A percentile compares a stretch with the other conserved stretches of the same genome.
Evolutionary conservation across 2,797 vertebrate species (phyloP).

Genomic region (Crypturellus tataupa): DNA sequence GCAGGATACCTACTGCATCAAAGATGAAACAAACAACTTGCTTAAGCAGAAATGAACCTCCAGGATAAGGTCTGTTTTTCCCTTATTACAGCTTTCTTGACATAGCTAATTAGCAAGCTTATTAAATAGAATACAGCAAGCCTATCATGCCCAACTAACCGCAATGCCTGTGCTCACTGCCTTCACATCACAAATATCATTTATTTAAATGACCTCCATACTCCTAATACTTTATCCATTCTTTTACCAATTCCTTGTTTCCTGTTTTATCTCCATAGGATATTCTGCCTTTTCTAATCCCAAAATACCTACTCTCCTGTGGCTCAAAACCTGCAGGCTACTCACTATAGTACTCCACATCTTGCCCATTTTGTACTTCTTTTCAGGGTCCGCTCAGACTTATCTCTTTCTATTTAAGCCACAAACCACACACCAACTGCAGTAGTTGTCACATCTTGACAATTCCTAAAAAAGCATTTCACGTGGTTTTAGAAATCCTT

Average conservation of each 20-base stretch:
- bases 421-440: not conserved
- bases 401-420: not conserved
- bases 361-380: not conserved
- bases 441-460: not conserved
- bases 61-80: not conserved
- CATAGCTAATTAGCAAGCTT: not conserved
- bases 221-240: not conserved
- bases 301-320: not conserved
- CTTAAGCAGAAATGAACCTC: not conserved
- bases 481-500: not conserved
- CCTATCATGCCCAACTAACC: not conserved
- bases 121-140: not conserved
- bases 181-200: not conserved
- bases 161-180: not conserved
- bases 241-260: not conserved
- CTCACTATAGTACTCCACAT: accelerated
- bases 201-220: not conserved
- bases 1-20: not conserved
- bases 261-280: not conserved
- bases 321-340: not conserved
- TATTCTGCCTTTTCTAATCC: not conserved
- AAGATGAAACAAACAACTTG: not conserved
- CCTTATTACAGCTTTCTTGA: not conserved
- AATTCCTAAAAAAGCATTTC: not conserved
- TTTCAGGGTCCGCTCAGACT: not conserved